Conservation (phyloP, 2,797 vertebrate genomes). For the Borostomias antarcticus region DNA sequence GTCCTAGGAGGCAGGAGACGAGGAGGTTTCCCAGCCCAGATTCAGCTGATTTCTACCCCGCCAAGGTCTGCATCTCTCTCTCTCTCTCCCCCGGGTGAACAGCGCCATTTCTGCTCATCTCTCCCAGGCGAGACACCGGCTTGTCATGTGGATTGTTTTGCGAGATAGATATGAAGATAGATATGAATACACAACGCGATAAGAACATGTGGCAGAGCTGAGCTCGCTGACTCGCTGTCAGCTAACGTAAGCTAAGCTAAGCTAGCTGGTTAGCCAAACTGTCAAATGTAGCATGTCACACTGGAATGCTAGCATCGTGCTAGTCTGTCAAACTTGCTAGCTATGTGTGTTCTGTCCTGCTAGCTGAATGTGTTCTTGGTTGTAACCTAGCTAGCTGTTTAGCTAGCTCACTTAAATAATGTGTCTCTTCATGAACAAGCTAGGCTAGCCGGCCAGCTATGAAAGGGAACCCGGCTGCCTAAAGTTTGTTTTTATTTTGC, state of each 20-base stretch:
- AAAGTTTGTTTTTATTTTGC: too few relatives aligned
- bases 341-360: too few relatives aligned
- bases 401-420: background rate
- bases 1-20: constrained; percentile 70
- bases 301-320: background rate
- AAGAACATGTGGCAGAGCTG: too few relatives aligned
- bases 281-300: too few relatives aligned
- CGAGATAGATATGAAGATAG: background rate
- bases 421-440: too few relatives aligned
- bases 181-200: background rate
- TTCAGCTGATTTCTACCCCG: constrained; percentile 55
- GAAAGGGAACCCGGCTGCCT: too few relatives aligned
- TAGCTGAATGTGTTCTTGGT: too few relatives aligned
- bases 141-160: background rate
- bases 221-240: background rate
- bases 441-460: too few relatives aligned
- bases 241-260: constrained; percentile 22
- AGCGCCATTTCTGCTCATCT: constrained; percentile 52
- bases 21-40: constrained; percentile 61
- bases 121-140: background rate
- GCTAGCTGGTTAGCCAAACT: too few relatives aligned
- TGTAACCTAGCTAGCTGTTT: background rate
- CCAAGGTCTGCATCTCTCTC: constrained; percentile 67
- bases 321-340: constrained; percentile 4
- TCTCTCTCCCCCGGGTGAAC: constrained; percentile 20